Evolutionary conservation across 1,140 invertebrate genomes (phyloP).

Genomic region (Plectrocnemia conspersa): DNA sequence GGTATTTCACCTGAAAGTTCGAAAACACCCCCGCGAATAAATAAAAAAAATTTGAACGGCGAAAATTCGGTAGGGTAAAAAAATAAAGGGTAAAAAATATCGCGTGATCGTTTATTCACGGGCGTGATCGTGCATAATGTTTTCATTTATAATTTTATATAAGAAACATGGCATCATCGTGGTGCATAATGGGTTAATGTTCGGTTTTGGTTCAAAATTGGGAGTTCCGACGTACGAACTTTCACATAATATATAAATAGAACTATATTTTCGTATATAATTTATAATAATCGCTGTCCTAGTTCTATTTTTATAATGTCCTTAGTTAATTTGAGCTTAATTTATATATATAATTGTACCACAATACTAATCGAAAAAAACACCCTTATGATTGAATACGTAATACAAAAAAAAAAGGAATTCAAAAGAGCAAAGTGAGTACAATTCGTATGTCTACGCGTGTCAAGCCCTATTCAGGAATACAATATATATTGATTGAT

Average conservation of each 20-base stretch:
- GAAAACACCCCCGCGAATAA: conserved; percentile 4
- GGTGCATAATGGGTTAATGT: conserved; percentile 4
- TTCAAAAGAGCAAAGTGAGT: conserved; percentile 16
- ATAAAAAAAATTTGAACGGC: background rate
- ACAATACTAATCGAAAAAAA: conserved; percentile 15
- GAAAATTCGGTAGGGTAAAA: background rate
- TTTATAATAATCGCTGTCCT: background rate
- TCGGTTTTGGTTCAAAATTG: background rate
- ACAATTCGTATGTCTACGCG: background rate
- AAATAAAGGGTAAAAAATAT: background rate
- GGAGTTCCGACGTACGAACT: background rate
- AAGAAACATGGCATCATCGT: background rate
- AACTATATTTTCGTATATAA: background rate
- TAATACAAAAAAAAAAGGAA: conserved; percentile 32
- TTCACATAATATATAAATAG: background rate
- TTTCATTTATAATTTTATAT: conserved; percentile 7
- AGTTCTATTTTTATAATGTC: background rate
- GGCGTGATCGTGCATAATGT: conserved; percentile 10
- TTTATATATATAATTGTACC: background rate
- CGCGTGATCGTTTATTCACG: background rate
- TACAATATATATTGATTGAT: no score
- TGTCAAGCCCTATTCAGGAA: no score
- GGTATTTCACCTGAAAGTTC: conserved; percentile 10
- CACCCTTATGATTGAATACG: conserved; percentile 27
- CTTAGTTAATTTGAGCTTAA: background rate